Base-by-base conservation (phyloP, 2,113 vertebrate genomes). In the Calyptommatus sinebrachiatus region DNA sequence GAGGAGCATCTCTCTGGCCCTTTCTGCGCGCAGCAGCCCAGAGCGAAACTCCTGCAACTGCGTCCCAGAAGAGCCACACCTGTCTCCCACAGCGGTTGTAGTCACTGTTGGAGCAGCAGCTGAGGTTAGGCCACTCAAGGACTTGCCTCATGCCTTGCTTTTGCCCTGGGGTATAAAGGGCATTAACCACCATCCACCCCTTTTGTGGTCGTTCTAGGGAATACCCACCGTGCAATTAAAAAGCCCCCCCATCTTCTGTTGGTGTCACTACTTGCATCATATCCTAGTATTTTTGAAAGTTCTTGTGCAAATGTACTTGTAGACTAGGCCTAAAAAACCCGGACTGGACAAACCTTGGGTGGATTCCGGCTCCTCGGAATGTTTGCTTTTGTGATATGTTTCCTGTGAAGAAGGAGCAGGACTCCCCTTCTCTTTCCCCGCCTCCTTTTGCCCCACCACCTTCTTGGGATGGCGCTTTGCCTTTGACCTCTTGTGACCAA, bases 211-310 rank as follows among this genome's bases (percentile, higher is more conserved):
- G 84, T 88, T 91, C 87, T 93, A 93, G 91, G 85, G 88, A 92
- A 89, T 0, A 85, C 89, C 87, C 89, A 86, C 89, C 89, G 88
- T 89, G 90, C 91, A 91, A 92, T 75, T 57, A 57, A 57, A 57
- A 46, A 70, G 7, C 20, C 46, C 76, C 87, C 88, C 35, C 80
- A 81, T 88, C 90, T 91, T 91, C 88, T 89, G 90, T 91, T 91
- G 91, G 86, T 92, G 90, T 93, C 90, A 91, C 90, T 92, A 91
- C 89, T 92, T 90, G 88, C 91, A 92, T 93, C 88, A 88, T 92
- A 92, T 88, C 89, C 84, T 92, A 92, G 91, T 92, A 93, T 93
- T 93, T 93, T 92, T 90, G 91, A 89, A 91, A 91, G 90, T 91
- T 91, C 88, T 93, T 88, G 92, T 93, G 92, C 92, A 89, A 88